Percentiles rank a stretch among this genome's conserved stretches.
These are phyloP conservation scores for Coregonus ussuriensis DNA, from an alignment of 2,797 vertebrate species.

Conservation along the genomic window DNA sequence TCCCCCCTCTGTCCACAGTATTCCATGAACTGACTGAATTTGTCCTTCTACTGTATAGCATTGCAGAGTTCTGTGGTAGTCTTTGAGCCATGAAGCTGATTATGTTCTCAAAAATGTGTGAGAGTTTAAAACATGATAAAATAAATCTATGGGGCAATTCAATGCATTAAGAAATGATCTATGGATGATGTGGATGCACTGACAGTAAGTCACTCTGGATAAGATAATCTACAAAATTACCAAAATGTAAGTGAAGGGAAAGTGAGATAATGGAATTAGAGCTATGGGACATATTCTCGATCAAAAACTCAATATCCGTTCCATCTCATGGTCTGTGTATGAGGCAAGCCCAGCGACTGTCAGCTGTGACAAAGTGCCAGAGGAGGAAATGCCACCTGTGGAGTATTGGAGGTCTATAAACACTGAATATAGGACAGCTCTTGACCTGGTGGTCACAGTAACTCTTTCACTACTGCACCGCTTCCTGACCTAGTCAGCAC, in stretches of 20 bases:
- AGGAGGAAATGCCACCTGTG: constrained; percentile 20
- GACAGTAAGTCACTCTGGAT: no score
- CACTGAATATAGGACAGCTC: constrained; percentile 16
- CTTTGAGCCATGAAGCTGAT: not conserved
- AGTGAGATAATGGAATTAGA: not conserved
- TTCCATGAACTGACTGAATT: not conserved
- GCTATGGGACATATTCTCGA: not conserved
- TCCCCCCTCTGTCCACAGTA: not conserved
- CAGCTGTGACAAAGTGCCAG: constrained; percentile 20
- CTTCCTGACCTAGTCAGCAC: not conserved
- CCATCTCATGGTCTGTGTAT: not conserved
- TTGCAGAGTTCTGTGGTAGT: not conserved
- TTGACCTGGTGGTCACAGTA: constrained; percentile 8
- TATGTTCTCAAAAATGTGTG: not conserved
- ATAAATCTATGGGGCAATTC: not conserved
- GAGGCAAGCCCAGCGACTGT: constrained; percentile 2
- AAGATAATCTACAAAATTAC: no score
- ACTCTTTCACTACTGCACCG: not conserved
- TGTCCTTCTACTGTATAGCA: not conserved
- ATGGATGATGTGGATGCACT: no score
- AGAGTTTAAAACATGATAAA: not conserved
- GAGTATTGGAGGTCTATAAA: constrained; percentile 6
- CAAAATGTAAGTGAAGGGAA: not conserved
- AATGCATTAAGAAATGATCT: no score
- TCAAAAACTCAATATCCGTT: not conserved